Evolutionary conservation across 2,797 vertebrate genomes (phyloP).

Genomic region (Coendou prehensilis): DNA sequence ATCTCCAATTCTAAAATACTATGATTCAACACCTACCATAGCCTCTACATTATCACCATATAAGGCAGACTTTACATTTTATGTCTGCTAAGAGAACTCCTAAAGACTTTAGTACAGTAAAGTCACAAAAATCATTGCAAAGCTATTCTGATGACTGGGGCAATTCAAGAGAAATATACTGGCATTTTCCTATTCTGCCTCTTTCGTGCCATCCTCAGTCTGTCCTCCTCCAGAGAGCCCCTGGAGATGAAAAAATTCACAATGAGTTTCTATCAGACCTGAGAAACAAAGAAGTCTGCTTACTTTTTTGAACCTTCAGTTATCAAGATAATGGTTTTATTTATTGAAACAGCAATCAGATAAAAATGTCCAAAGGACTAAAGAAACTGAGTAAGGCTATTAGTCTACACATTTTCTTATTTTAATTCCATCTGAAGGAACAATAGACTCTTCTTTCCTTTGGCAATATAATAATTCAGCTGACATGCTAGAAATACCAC

Average conservation of each 20-base stretch:
- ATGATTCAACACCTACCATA: slow-evolving; percentile 5
- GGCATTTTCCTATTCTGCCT: slow-evolving; percentile 40
- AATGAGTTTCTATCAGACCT: slow-evolving; percentile 60
- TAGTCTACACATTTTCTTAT: slow-evolving; percentile 79
- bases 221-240: background rate
- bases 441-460: slow-evolving; percentile 73
- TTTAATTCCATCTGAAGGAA: slow-evolving; percentile 77
- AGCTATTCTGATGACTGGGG: slow-evolving; percentile 1
- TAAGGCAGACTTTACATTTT: background rate
- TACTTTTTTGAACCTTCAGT: slow-evolving; percentile 66
- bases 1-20: slow-evolving; percentile 54
- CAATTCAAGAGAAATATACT: slow-evolving; percentile 49
- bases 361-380: slow-evolving; percentile 79
- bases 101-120: slow-evolving; percentile 34
- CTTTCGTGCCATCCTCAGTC: background rate
- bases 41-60: slow-evolving; percentile 3
- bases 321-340: slow-evolving; percentile 76
- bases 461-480: slow-evolving; percentile 78
- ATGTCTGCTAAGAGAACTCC: slow-evolving; percentile 18
- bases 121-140: slow-evolving; percentile 61
- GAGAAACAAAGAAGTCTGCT: slow-evolving; percentile 61
- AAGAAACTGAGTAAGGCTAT: slow-evolving; percentile 74
- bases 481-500: slow-evolving; percentile 76
- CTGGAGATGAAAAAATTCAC: slow-evolving; percentile 65
- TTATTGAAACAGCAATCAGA: slow-evolving; percentile 78